Evolutionary conservation across 2,888 invertebrate species (phyloP).

Genomic region (Apodemia duryi): DNA sequence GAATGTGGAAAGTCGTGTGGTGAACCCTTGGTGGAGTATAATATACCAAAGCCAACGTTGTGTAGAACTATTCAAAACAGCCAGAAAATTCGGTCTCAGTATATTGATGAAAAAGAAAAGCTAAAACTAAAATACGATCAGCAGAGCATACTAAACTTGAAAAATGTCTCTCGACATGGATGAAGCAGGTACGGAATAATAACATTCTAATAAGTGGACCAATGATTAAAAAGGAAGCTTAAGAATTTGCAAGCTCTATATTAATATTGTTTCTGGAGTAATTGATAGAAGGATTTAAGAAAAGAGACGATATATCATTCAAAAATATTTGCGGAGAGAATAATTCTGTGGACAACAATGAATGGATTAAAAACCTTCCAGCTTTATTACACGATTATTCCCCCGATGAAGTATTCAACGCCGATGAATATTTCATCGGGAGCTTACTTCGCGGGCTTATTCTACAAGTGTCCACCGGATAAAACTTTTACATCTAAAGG

Average conservation of each 20-base stretch:
- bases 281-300: neutral
- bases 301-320: neutral
- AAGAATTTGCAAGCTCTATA: too few relatives aligned
- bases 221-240: neutral
- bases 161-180: too few relatives aligned
- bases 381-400: neutral
- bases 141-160: neutral
- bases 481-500: constrained; percentile 27
- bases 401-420: too few relatives aligned
- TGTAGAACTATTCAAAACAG: neutral
- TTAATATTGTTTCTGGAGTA: neutral
- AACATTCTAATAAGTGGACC: neutral
- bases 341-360: neutral
- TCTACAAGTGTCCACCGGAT: constrained; percentile 18
- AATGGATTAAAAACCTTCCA: neutral
- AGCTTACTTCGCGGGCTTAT: too few relatives aligned
- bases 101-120: constrained; percentile 4
- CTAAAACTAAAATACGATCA: too few relatives aligned
- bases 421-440: too few relatives aligned
- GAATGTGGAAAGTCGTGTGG: constrained; percentile 13
- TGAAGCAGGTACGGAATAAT: too few relatives aligned
- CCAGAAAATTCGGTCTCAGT: constrained; percentile 14
- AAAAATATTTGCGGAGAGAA: neutral
- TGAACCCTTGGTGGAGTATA: constrained; percentile 13
- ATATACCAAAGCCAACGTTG: constrained; percentile 4